Evolutionary conservation across 2,113 vertebrate species (phyloP), one percentile per base, ranked within the genome.

Genomic region (Amazona guildingii): DNA sequence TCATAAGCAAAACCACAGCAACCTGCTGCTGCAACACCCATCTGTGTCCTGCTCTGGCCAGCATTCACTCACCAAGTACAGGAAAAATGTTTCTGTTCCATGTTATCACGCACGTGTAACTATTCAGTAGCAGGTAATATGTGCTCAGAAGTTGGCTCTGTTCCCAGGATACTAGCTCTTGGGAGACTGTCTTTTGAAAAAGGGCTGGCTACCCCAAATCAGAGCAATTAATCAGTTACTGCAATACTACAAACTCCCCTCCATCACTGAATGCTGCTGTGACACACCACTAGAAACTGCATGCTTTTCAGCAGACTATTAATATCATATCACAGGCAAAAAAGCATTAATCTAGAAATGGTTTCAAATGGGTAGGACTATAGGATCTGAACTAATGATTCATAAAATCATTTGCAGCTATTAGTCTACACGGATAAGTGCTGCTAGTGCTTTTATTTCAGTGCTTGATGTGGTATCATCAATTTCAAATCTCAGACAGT

Each of bases 351-450:
- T 97, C 81, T 91, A 95, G 79, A 93, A 62, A 96, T 48, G 41
- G 52, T 96, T 97, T 95, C 83, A 97, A 97, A 97, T 33, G 57
- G 76, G 82, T 96, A 97, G 85, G 84, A 94, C 70, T 95, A 94
- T n/a, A 94, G 94, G 94, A 90, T 95, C 88, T 93, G 96, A 98
- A 91, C 95, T 97, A 98, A 98, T 97, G 97, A 98, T 95, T 98
- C 97, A 97, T 98, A 97, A 97, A 98, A 97, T 97, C 85, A 97
- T 97, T 97, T 97, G 72, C 73, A 95, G 93, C 95, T 97, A 96
- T 98, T 97, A 97, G 94, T 64, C 92, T 96, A 88, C 93, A 94
- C 94, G 95, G 80, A 88, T 95, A 97, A 96, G 86, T 97, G 92
- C 86, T 96, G 51, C 83, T 92, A 90, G 85, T 61, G 83, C 93